Percentiles rank a stretch among this genome's conserved stretches.
These are phyloP conservation scores for Amphiprion clarkii DNA, from an alignment of 2,797 vertebrate species.

Conservation along the genomic window DNA sequence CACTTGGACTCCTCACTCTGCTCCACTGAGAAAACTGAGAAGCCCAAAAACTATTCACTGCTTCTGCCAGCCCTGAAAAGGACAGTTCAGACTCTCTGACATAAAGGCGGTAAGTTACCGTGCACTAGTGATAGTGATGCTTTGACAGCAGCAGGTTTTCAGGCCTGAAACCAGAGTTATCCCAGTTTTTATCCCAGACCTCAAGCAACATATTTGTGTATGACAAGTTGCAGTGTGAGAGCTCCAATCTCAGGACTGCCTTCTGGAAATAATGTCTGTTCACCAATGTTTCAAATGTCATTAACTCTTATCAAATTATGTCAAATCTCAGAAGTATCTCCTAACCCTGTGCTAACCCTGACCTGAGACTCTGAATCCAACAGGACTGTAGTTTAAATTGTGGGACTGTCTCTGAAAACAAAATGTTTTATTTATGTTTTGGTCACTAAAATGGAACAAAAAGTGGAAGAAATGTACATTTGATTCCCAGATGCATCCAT, in stretches of 20 bases:
- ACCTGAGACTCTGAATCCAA: conserved; percentile 8
- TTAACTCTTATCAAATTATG: conserved; percentile 3
- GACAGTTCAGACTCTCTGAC: conserved; percentile 23
- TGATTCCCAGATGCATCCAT: not conserved
- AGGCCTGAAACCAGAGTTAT: conserved; percentile 10
- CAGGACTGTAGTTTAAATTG: not conserved
- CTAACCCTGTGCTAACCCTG: conserved; percentile 8
- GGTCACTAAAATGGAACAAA: not conserved
- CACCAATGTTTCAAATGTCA: not conserved
- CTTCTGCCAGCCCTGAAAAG: conserved; percentile 33
- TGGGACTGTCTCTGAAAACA: conserved; percentile 4
- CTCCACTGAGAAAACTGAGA: conserved; percentile 75
- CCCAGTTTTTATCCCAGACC: conserved; percentile 8
- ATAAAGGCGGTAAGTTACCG: not conserved
- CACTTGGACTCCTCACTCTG: conserved; percentile 75
- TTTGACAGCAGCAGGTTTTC: conserved; percentile 14
- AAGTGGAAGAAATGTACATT: conserved; percentile 3
- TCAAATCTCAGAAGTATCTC: not conserved
- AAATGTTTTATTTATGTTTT: conserved; percentile 1
- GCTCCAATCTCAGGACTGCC: not conserved
- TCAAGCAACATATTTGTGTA: conserved; percentile 8
- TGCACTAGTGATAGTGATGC: conserved; percentile 4
- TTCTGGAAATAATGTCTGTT: not conserved
- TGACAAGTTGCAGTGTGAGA: conserved; percentile 8
- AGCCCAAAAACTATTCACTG: conserved; percentile 30